Percentiles rank a stretch among this genome's conserved stretches.
phyloP scores from a whole-genome alignment of 2,888 invertebrate species.

The Deilephila elpenor region DNA sequence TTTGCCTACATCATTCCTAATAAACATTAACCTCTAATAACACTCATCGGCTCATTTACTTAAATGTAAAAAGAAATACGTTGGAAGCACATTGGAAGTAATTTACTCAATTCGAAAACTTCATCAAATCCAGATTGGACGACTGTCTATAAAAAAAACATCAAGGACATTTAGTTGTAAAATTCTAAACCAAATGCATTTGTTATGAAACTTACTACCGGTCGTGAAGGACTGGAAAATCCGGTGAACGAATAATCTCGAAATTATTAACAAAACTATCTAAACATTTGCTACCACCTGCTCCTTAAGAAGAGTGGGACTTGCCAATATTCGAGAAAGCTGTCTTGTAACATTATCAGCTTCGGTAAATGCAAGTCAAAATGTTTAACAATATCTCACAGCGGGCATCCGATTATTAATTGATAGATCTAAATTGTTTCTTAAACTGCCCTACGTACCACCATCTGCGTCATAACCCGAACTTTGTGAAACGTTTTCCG shows the following conservation, averaged over 20 bases:
- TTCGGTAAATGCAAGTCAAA: conserved; percentile 29
- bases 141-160: too few species aligned
- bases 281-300: neutral
- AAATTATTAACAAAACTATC: neutral
- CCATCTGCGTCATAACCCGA: neutral
- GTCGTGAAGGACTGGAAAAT: too few species aligned
- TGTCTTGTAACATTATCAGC: conserved; percentile 30
- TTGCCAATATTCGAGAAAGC: conserved; percentile 32
- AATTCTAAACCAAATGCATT: too few species aligned
- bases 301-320: conserved; percentile 1
- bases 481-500: neutral
- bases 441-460: conserved; percentile 1
- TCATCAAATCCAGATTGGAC: too few species aligned
- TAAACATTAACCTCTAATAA: too few species aligned
- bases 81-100: too few species aligned
- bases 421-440: conserved; percentile 31
- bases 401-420: conserved; percentile 28
- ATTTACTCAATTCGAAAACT: too few species aligned
- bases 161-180: too few species aligned
- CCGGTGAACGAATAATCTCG: neutral
- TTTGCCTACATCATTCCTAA: too few species aligned
- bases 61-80: too few species aligned
- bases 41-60: too few species aligned
- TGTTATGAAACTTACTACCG: too few species aligned
- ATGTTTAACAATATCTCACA: conserved; percentile 34